Percentiles rank a stretch among this genome's conserved stretches.
Conservation (phyloP, 2,113 vertebrate genomes). For the Antigone vipio region DNA sequence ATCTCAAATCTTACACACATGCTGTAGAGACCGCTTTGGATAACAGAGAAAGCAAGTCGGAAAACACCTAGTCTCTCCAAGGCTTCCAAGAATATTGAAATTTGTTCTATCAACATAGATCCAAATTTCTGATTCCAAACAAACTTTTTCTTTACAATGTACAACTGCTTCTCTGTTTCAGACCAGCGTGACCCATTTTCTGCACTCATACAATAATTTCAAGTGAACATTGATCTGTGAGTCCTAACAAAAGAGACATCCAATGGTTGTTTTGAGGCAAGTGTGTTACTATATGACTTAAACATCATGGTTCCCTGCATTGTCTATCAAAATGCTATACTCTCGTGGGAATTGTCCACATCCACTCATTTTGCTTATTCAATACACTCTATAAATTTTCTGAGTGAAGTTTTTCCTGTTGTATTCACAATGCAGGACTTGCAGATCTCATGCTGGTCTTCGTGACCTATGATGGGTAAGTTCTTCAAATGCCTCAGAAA, state of each 20-base stretch:
- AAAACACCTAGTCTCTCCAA: not conserved
- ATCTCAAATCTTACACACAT: not conserved
- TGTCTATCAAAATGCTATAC: not conserved
- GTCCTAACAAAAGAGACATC: not conserved
- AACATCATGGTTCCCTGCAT: not conserved
- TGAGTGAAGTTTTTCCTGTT: not conserved
- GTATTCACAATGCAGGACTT: not conserved
- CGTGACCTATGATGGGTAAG: not conserved
- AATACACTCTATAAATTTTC: not conserved
- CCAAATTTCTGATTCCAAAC: not conserved
- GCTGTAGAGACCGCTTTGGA: not conserved
- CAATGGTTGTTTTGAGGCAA: conserved; percentile 9
- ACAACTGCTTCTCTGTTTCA: not conserved
- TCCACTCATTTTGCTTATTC: not conserved
- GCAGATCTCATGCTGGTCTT: not conserved
- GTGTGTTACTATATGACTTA: not conserved
- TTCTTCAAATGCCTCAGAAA: not conserved
- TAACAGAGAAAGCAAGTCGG: not conserved
- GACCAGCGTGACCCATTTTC: not conserved
- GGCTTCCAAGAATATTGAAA: not conserved
- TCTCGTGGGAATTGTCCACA: not conserved
- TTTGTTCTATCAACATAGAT: not conserved
- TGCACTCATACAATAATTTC: not conserved
- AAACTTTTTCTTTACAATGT: not conserved
- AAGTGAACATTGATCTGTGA: not conserved